Evolutionary conservation across 1,140 invertebrate species (phyloP).

Genomic region (Calephelis nemesis): DNA sequence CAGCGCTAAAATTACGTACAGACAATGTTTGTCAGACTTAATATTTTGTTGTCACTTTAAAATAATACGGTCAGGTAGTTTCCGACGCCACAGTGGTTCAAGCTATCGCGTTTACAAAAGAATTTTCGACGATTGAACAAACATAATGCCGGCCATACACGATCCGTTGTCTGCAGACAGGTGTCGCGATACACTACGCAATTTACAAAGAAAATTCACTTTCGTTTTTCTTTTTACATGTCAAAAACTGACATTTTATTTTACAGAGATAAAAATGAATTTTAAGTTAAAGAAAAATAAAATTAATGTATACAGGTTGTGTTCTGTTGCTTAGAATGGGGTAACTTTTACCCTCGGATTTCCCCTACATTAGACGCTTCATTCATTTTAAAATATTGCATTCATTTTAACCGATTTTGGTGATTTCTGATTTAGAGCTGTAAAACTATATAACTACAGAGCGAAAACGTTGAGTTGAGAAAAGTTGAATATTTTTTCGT

Average conservation of each 20-base stretch:
- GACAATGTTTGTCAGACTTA: too few species aligned
- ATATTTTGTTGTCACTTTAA: neutral
- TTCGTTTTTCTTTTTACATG: constrained; percentile 2
- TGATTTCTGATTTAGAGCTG: too few species aligned
- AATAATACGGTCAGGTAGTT: neutral
- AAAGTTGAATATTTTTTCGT: too few species aligned
- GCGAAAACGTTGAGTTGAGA: too few species aligned
- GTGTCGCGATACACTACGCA: constrained; percentile 38
- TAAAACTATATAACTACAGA: too few species aligned
- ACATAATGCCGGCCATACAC: constrained; percentile 42
- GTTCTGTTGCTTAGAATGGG: too few species aligned
- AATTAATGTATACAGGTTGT: too few species aligned
- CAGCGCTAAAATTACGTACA: too few species aligned
- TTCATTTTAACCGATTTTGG: too few species aligned
- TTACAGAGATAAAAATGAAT: neutral
- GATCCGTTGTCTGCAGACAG: constrained; percentile 46
- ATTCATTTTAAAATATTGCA: neutral
- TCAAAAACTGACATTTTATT: constrained; percentile 1
- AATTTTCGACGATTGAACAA: constrained; percentile 56
- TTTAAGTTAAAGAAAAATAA: too few species aligned
- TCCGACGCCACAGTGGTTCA: constrained; percentile 26
- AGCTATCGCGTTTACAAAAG: constrained; percentile 52
- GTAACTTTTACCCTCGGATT: too few species aligned
- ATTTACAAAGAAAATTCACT: constrained; percentile 13
- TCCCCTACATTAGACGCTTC: too few species aligned